Percentiles rank a stretch among this genome's conserved stretches.
Conservation (phyloP, 2,888 invertebrate species). For the Spodoptera picta region DNA sequence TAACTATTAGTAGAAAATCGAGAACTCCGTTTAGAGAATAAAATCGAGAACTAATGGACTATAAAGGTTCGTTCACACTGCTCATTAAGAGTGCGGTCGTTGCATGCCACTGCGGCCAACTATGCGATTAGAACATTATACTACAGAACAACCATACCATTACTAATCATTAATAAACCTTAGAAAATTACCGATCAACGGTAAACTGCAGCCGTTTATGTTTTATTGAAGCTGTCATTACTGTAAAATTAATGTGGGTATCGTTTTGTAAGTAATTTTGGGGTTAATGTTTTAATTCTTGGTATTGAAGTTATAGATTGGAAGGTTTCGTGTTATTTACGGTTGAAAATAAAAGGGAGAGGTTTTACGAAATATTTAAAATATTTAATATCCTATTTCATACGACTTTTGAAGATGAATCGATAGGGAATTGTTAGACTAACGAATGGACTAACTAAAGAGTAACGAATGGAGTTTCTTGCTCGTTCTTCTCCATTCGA, state of each 20-base stretch:
- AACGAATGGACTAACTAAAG: too few species aligned
- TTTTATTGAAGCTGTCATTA: conserved; percentile 14
- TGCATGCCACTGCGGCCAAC: conserved; percentile 31
- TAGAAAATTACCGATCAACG: conserved; percentile 7
- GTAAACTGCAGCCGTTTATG: conserved; percentile 11
- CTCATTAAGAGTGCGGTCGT: conserved; percentile 4
- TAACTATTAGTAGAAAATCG: too few species aligned
- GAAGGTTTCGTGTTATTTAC: not conserved
- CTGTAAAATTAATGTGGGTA: conserved; percentile 8
- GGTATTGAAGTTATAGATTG: not conserved
- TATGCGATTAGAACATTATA: conserved; percentile 13
- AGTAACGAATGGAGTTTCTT: too few species aligned
- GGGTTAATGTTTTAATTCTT: conserved; percentile 16
- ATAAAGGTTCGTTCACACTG: conserved; percentile 18
- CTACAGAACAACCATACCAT: not conserved
- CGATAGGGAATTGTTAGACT: too few species aligned
- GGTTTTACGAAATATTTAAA: too few species aligned
- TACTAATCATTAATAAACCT: conserved; percentile 14
- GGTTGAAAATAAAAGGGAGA: too few species aligned
- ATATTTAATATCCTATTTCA: too few species aligned
- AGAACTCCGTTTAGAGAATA: too few species aligned
- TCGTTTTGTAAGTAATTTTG: not conserved
- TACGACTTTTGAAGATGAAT: too few species aligned
- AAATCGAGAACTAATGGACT: too few species aligned
- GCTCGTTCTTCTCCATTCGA: too few species aligned